phyloP scores from a whole-genome alignment of 2,797 vertebrate genomes.

The Otolemur crassicaudatus region DNA sequence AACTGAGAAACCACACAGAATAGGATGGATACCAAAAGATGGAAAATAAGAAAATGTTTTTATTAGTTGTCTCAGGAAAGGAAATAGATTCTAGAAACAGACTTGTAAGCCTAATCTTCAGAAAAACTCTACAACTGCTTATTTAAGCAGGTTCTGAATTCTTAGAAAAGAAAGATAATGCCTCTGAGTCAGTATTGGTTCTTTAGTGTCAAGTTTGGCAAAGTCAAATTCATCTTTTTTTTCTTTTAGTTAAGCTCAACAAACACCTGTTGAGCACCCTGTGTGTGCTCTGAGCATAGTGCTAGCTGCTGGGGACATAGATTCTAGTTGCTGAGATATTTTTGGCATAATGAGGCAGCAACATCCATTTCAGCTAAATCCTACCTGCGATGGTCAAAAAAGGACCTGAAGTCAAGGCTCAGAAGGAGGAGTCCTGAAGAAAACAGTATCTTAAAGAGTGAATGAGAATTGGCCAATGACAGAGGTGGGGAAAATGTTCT shows the following conservation, averaged over 20 bases:
- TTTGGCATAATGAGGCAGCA: not conserved
- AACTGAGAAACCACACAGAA: not conserved
- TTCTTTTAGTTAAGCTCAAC: not conserved
- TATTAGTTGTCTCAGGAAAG: not conserved
- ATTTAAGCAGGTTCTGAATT: not conserved
- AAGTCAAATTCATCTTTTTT: not conserved
- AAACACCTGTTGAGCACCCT: not conserved
- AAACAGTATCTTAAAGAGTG: not conserved
- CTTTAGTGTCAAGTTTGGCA: not conserved
- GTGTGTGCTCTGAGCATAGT: not conserved
- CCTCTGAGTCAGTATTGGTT: not conserved
- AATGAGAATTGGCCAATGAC: not conserved
- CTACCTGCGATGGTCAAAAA: not conserved
- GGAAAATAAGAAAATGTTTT: not conserved
- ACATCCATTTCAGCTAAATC: not conserved
- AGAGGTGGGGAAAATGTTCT: not conserved
- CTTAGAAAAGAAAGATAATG: not conserved
- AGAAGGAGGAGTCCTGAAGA: not conserved
- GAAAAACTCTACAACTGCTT: not conserved
- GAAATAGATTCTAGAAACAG: not conserved
- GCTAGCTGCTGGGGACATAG: not conserved
- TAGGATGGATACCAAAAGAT: not conserved
- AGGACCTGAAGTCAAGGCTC: not conserved
- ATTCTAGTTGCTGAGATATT: not conserved
- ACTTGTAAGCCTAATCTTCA: not conserved